Conservation (phyloP, 1,140 invertebrate species). For the Polypedilum vanderplanki region DNA sequence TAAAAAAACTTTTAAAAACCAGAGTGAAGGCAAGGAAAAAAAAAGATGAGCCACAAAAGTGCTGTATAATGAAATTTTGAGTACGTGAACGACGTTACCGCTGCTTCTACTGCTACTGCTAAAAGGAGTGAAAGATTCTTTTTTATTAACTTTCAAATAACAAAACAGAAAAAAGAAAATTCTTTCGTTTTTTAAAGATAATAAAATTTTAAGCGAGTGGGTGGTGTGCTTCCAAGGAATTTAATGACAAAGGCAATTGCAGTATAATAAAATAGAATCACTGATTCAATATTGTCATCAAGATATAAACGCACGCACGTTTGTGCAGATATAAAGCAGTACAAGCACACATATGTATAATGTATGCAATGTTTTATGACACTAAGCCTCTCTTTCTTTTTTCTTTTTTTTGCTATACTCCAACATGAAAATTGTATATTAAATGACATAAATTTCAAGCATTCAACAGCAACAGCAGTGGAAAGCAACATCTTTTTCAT, state of each 20-base stretch:
- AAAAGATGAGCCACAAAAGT: constrained; percentile 27
- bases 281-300: no score
- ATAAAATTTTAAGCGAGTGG: not conserved
- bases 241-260: no score
- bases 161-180: not conserved
- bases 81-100: not conserved
- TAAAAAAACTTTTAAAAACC: no score
- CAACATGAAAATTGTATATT: not conserved
- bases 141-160: constrained; percentile 28
- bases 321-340: not conserved
- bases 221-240: no score
- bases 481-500: constrained; percentile 11
- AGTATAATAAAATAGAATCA: no score
- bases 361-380: constrained; percentile 9
- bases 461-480: not conserved
- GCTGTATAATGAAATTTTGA: constrained; percentile 29
- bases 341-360: constrained; percentile 7
- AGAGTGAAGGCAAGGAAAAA: not conserved
- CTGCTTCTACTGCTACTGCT: no score
- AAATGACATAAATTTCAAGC: constrained; percentile 2
- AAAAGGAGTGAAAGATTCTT: not conserved
- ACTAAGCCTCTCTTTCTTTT: not conserved
- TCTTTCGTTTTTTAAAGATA: constrained; percentile 19
- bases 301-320: constrained; percentile 1
- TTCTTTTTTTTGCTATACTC: not conserved